Evolutionary conservation across 2,797 vertebrate genomes (phyloP).

Genomic region (Carcharodon carcharias): DNA sequence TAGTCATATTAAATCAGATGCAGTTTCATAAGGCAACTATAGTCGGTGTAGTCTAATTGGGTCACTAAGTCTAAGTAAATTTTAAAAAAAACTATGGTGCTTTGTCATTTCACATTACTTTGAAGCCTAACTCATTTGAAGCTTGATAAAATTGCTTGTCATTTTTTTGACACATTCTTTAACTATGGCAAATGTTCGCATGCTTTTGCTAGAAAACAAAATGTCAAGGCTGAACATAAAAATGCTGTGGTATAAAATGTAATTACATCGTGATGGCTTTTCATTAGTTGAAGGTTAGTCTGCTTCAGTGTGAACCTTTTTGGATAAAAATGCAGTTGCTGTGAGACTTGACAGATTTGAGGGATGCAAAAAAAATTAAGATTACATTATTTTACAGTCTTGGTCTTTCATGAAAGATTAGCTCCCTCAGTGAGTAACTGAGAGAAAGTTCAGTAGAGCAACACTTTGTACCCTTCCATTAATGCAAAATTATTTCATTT

Average conservation of each 20-base stretch:
- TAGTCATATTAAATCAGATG: not conserved
- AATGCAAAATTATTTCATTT: not conserved
- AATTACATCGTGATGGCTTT: not conserved
- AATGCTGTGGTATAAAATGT: not conserved
- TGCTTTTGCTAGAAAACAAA: not conserved
- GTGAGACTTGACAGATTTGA: not conserved
- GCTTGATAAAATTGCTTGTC: not conserved
- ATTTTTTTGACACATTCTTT: not conserved
- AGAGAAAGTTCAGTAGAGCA: not conserved
- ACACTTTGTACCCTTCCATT: not conserved
- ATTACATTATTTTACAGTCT: not conserved
- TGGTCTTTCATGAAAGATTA: not conserved
- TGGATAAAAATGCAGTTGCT: not conserved
- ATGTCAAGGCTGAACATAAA: not conserved
- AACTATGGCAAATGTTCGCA: not conserved
- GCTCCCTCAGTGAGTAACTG: not conserved
- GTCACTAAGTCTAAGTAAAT: not conserved
- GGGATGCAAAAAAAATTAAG: not conserved
- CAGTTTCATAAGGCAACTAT: not conserved
- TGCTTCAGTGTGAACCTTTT: not conserved
- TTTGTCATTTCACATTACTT: not conserved
- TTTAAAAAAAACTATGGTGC: not conserved
- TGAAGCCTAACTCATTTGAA: not conserved
- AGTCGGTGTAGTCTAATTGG: not conserved
- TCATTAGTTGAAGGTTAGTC: not conserved